Evolutionary conservation across 1,140 invertebrate genomes (phyloP).

Genomic region (Hycleus phaleratus): DNA sequence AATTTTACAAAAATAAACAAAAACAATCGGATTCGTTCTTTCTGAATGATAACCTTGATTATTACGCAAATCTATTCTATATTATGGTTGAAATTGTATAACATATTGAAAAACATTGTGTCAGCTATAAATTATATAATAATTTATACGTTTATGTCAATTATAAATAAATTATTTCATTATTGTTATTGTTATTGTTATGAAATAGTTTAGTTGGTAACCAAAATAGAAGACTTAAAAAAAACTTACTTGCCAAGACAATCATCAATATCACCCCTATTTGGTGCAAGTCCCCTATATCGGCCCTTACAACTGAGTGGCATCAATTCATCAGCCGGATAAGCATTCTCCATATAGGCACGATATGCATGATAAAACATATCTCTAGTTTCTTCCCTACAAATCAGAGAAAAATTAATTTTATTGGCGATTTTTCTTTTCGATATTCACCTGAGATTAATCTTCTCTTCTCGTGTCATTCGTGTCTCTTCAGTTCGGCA

Average conservation of each 20-base stretch:
- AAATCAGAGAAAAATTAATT: constrained; percentile 18
- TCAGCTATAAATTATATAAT: no score
- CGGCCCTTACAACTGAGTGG: constrained; percentile 91
- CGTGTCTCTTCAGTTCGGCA: constrained; percentile 36
- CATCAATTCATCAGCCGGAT: constrained; percentile 97
- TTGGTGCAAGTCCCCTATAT: constrained; percentile 76
- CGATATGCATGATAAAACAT: constrained; percentile 98
- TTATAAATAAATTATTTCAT: no score
- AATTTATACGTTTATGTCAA: no score
- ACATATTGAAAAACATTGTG: no score
- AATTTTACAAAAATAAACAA: no score
- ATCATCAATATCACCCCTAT: constrained; percentile 93
- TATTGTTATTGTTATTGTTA: no score
- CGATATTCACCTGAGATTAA: constrained; percentile 45
- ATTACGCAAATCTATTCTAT: no score
- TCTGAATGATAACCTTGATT: no score
- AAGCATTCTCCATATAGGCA: constrained; percentile 95
- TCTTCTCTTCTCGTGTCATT: constrained; percentile 51
- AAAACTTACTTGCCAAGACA: constrained; percentile 87
- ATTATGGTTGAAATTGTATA: no score
- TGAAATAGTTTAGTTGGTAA: no score
- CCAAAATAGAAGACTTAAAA: no score
- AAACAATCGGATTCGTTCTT: no score
- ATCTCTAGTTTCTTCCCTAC: constrained; percentile 75
- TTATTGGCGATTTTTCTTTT: background rate